phyloP scores from a whole-genome alignment of 2,113 vertebrate genomes.

The Dasyprocta punctata region DNA sequence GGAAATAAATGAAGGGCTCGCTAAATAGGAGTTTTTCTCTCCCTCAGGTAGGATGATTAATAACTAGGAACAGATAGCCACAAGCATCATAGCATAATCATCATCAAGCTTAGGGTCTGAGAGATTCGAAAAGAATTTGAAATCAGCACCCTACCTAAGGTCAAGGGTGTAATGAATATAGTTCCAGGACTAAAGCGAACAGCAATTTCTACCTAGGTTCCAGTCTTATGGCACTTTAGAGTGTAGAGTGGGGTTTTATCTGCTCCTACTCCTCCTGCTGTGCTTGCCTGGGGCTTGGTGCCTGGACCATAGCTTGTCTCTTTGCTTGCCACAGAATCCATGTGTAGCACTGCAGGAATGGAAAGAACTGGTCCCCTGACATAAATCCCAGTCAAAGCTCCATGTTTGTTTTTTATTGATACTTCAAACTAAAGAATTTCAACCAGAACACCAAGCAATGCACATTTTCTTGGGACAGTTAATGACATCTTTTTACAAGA shows the following conservation, averaged over 20 bases:
- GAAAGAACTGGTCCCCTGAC: background rate
- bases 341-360: background rate
- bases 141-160: background rate
- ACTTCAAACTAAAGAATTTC: background rate
- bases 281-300: background rate
- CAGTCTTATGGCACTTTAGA: background rate
- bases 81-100: background rate
- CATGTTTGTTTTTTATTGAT: background rate
- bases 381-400: background rate
- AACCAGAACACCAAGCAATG: background rate
- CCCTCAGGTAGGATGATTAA: background rate
- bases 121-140: background rate
- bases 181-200: background rate
- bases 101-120: background rate
- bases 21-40: background rate
- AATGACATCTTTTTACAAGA: background rate
- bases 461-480: background rate
- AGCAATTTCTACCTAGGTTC: background rate
- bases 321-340: background rate
- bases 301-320: background rate
- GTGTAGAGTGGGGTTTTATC: background rate
- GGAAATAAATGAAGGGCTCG: background rate
- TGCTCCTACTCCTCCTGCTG: background rate
- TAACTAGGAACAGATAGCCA: background rate
- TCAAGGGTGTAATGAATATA: background rate